Base-by-base conservation (phyloP, 1,140 invertebrate genomes). In the Tetramorium parvispinum region DNA sequence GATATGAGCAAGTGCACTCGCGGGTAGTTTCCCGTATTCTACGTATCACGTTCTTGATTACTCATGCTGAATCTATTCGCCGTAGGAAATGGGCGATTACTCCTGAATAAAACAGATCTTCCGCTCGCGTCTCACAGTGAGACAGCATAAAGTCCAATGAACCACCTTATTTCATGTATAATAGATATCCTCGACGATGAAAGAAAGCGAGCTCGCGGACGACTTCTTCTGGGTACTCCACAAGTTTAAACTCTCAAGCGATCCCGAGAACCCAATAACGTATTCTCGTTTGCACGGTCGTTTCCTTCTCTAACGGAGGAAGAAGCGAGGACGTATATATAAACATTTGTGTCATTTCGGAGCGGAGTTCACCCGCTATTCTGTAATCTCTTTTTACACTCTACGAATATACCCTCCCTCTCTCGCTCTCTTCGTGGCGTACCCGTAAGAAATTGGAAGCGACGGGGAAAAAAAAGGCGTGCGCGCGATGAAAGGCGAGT, bases 401-500 rank as follows among this genome's bases (percentile, higher is more conserved):
- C 2, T 46, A 2, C 27, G 16, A 51, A 21, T 85, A 16, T 10
- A 7, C 27, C 18, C 7, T 11, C 7, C 18, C 18, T n/a, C 8
- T 65, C 37, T 65, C 18, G 37, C 32, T 43, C 18, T 2, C 27
- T 65, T 21, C 32, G 40, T 18, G 21, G 3, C 10, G 16, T 18
- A 8, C 40, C 18, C n/a, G 40, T 63, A 43, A 85, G 73, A 78
- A 85, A 85, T 85, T 65, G 46, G 82, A 85, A 65, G 46, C 53
- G 40, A 32, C n/a, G 13, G 49, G 43, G 8, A 24, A 55, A 46
- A 77, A 59, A 66, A 83, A 71, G 37, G 32, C 24, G 11, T 32
- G 73, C 32, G 49, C 37, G 10, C 73, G 73, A 85, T 85, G 82
- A 85, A 85, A 85, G 82, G 18, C 82, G 46, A 75, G 82, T 65